Conservation (phyloP, 2,888 invertebrate genomes). For the Epinotia nisella region DNA sequence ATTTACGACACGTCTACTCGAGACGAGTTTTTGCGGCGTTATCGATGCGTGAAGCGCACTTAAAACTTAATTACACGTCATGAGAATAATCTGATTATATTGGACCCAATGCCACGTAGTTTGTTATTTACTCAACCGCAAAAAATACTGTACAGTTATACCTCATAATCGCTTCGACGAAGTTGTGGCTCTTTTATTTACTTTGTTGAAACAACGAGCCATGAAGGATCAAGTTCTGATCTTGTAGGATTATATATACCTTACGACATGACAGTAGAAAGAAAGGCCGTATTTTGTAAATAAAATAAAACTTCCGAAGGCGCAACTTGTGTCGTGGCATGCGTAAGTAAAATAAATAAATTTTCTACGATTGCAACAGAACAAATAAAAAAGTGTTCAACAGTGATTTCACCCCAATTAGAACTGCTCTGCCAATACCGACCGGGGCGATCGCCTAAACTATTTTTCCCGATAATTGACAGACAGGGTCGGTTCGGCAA, state of each 20-base stretch:
- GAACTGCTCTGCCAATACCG: background rate
- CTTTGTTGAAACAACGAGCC: slow-evolving; percentile 12
- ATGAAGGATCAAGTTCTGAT: slow-evolving; percentile 12
- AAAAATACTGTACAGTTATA: slow-evolving; percentile 34
- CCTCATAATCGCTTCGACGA: slow-evolving; percentile 17
- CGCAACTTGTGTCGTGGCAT: background rate
- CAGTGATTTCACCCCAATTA: background rate
- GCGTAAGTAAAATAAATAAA: background rate
- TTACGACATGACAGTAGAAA: background rate
- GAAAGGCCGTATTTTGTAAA: background rate
- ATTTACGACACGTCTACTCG: slow-evolving; percentile 46
- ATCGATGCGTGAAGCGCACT: slow-evolving; percentile 56
- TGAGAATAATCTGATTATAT: slow-evolving; percentile 57
- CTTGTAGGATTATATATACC: background rate
- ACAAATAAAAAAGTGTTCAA: background rate
- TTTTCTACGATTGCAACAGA: background rate
- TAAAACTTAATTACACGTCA: slow-evolving; percentile 58
- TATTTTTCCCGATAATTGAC: background rate
- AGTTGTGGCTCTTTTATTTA: slow-evolving; percentile 26
- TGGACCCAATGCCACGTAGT: slow-evolving; percentile 31
- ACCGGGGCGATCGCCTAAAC: background rate
- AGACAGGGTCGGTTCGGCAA: background rate
- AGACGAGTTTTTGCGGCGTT: slow-evolving; percentile 53
- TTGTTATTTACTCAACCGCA: slow-evolving; percentile 30
- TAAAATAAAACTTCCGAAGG: slow-evolving; percentile 9